These are phyloP conservation scores for Hetaerina titia DNA, from an alignment of 2,888 invertebrate species.

Conservation along the genomic window DNA sequence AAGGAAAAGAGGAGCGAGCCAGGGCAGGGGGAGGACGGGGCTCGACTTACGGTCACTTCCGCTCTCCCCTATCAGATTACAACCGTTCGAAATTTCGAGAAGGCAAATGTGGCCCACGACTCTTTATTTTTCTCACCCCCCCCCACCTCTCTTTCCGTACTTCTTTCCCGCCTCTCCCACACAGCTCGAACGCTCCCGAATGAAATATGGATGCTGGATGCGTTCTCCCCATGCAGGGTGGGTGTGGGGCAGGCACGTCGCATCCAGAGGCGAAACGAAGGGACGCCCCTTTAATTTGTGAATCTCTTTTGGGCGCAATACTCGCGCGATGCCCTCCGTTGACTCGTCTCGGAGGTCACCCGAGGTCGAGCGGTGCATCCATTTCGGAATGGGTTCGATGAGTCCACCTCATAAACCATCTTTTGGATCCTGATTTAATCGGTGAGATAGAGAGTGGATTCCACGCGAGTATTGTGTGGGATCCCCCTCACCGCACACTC, in stretches of 20 bases:
- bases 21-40: neutral
- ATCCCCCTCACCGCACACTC: too few relatives aligned
- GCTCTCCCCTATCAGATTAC: conserved; percentile 19
- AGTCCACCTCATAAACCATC: too few relatives aligned
- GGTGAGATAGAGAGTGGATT: too few relatives aligned
- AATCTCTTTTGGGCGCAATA: neutral
- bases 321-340: too few relatives aligned
- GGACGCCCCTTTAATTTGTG: neutral
- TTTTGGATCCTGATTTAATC: too few relatives aligned
- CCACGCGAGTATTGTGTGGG: too few relatives aligned
- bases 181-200: neutral
- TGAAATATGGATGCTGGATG: neutral
- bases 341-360: too few relatives aligned
- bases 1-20: neutral
- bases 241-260: neutral
- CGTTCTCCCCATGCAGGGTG: neutral
- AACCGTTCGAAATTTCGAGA: conserved; percentile 6
- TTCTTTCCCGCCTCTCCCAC: neutral
- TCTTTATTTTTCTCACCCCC: neutral
- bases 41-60: conserved; percentile 52
- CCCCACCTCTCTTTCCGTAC: neutral
- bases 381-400: too few relatives aligned
- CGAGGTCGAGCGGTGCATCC: too few relatives aligned
- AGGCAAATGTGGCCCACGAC: neutral
- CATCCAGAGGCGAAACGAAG: neutral